Percentiles rank a stretch among this genome's conserved stretches.
These are phyloP conservation scores for Scomberomorus guttatus DNA, from an alignment of 2,797 vertebrate species.

Conservation along the genomic window DNA sequence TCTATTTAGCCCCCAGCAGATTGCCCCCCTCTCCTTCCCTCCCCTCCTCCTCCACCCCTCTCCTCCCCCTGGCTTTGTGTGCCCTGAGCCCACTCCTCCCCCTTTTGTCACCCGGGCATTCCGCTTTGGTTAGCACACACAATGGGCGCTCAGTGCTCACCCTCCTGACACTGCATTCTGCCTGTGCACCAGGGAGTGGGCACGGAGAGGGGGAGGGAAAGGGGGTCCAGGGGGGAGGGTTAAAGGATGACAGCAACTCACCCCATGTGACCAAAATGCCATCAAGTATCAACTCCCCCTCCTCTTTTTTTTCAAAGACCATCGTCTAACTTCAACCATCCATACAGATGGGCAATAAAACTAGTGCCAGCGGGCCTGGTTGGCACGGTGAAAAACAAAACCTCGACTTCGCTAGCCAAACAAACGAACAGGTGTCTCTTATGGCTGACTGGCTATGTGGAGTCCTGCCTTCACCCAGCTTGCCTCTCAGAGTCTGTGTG, in stretches of 20 bases:
- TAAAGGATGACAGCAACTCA: constrained; percentile 82
- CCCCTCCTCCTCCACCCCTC: constrained; percentile 69
- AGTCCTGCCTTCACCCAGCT: constrained; percentile 51
- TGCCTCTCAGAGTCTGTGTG: constrained; percentile 43
- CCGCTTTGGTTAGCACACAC: constrained; percentile 99
- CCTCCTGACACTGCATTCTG: constrained; percentile 91
- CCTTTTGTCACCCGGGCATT: constrained; percentile 98
- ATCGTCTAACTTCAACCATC: constrained; percentile 64
- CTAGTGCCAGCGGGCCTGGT: constrained; percentile 71
- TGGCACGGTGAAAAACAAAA: constrained; percentile 77
- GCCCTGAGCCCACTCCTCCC: constrained; percentile 91
- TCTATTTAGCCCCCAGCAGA: constrained; percentile 86
- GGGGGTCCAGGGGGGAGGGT: constrained; percentile 62
- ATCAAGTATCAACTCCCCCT: constrained; percentile 73
- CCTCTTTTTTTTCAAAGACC: constrained; percentile 51
- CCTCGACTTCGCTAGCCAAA: constrained; percentile 63
- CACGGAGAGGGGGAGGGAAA: constrained; percentile 66
- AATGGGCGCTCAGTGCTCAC: constrained; percentile 94
- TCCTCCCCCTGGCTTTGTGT: constrained; percentile 93
- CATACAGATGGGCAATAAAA: constrained; percentile 82
- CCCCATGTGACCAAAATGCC: constrained; percentile 88
- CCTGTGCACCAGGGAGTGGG: constrained; percentile 84
- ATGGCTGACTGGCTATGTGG: constrained; percentile 68
- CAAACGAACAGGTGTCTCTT: constrained; percentile 84
- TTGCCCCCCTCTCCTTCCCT: constrained; percentile 61